Evolutionary conservation across 37 sponge, comb jelly and placozoan genomes (phyloP), one percentile per base, ranked within the genome.

Genomic region (Spongia lamella): DNA sequence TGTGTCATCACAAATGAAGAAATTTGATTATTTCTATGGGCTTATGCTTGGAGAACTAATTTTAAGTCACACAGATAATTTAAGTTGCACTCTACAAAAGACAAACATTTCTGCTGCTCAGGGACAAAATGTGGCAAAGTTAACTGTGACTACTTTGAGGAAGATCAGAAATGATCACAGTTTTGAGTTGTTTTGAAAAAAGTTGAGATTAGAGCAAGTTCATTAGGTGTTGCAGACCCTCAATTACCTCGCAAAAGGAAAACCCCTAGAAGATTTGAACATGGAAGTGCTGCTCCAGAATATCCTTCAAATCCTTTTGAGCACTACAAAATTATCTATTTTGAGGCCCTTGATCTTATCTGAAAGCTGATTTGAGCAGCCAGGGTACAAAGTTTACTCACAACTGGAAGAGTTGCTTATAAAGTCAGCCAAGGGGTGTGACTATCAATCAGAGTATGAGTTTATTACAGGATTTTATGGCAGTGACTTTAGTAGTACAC

Each of bases 21-120:
- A 5, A 5, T 73, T 81, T 64, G 40, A 72, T 4, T 81, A 30
- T 31, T 47, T 73, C 43, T 73, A 63, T 73, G 67, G 82, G 4
- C 17, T 81, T 2, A 63, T 63, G 36, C 57, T 81, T 30, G 66
- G 31, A 25, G 74, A 81, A 34, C 2, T 7, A 25, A 11, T 81
- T 19, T 21, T 81, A 4, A 72, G 61, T 38, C 82, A 72, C 74
- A 51, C 74, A 34, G 82, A 81, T 53, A 72, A 81, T 21, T 66
- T 81, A 2, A 73, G 74, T 13, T 26, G 24, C 0, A 72, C 82
- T 7, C 58, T 81, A 1, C 82, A 81, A 51, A 0, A 1, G 33
- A 53, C 39, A 21, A 20, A 56, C 19, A 43, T 81, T 7, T 53
- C 82, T 56, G 74, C 73, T 31, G 66, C 37, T 9, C 73, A 81